phyloP scores from a whole-genome alignment of 2,113 vertebrate species.

The Hassar affinis region DNA sequence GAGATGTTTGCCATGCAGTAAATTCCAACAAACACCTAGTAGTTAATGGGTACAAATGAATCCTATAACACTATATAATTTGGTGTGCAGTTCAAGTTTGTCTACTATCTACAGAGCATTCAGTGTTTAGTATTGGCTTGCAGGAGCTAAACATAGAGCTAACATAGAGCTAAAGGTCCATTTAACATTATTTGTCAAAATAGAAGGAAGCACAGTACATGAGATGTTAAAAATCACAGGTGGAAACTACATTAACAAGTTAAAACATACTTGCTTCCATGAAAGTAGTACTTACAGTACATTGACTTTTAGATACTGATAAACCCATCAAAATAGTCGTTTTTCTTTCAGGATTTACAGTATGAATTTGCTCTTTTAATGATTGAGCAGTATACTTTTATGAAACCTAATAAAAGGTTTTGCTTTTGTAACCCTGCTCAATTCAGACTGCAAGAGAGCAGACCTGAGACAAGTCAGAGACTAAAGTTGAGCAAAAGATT shows the following conservation, averaged over 20 bases:
- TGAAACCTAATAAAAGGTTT: slow-evolving; percentile 38
- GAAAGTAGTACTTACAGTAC: not conserved
- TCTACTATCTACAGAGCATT: not conserved
- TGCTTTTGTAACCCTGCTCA: slow-evolving; percentile 8
- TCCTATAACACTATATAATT: not conserved
- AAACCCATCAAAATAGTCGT: slow-evolving; percentile 44
- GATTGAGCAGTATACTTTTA: slow-evolving; percentile 48
- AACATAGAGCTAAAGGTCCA: not conserved
- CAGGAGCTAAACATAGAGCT: too few relatives aligned
- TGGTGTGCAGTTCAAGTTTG: not conserved
- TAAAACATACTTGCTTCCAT: not conserved
- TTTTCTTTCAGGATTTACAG: not conserved
- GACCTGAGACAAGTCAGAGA: not conserved
- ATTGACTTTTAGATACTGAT: not conserved
- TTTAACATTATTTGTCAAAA: not conserved
- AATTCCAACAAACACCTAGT: not conserved
- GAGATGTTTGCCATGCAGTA: not conserved
- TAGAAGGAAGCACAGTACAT: not conserved
- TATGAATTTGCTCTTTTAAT: not conserved
- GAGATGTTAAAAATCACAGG: slow-evolving; percentile 20
- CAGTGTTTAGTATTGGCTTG: not conserved
- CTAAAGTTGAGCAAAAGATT: not conserved
- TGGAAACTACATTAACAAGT: not conserved
- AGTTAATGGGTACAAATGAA: not conserved
- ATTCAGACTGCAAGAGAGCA: not conserved